Evolutionary conservation across 2,888 invertebrate genomes (phyloP), one percentile per base, ranked within the genome.

Genomic region (Euzetes globulus): DNA sequence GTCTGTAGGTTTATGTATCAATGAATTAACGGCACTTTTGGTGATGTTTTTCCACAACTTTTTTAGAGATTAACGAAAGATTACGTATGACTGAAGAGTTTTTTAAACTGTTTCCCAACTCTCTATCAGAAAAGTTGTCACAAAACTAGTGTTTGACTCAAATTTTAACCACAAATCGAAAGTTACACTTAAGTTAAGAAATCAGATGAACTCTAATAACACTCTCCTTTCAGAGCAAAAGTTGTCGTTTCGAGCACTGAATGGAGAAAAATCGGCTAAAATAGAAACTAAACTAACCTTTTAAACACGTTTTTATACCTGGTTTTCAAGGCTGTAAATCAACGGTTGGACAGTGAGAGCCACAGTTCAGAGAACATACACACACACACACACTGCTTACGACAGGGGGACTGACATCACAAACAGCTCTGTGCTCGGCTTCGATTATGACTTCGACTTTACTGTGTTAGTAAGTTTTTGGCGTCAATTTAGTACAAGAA

Each of bases 261-360:
- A 6, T 47, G 29, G 17, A 4, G 15, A 33, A 63, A n/a, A 29
- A 22, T 17, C 17, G 19, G 63, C 63, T 63, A 63, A 63, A 63
- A 33, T 63, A 63, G 63, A 33, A 63, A 63, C 19, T 33, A 2
- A 7, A 15, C 55, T 52, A n/a, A 52, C 7, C 25, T 63, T 33
- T 63, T 63, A 27, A 58, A 63, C 13, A n/a, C 33, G 29, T 15
- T 63, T 63, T 63, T 63, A 63, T 63, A 63, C 33, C 63, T 63
- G 63, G 15, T 29, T 63, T 63, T 63, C 63, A 63, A 63, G 63
- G 63, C 63, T 63, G 29, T 63, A 33, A 63, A 63, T 63, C n/a
- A 58, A 27, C 13, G 4, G 29, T 63, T 27, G 63, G 63, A 55
- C 55, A 55, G 55, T 55, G 11, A 25, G 15, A 47, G n/a, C 47